Base-by-base conservation (phyloP, 1,140 invertebrate genomes). In the Nylanderia fulva region DNA sequence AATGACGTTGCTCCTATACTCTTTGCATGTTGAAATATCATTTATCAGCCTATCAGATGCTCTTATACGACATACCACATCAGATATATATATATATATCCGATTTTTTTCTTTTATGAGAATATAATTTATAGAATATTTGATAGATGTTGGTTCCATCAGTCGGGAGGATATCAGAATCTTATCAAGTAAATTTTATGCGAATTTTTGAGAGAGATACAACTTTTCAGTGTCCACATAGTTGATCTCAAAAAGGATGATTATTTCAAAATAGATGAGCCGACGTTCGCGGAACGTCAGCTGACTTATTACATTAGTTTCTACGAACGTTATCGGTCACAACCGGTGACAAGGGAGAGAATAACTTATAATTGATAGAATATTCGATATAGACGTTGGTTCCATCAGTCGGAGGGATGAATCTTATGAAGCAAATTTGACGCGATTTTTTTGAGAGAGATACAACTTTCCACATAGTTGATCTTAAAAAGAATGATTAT, bases 271-370 rank as follows among this genome's bases (percentile, higher is more conserved):
- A 68, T 29, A 36, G 56, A 52, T 63, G 60, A 77, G 24, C 13
- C 13, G 29, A n/a, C 29, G 33, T 68, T 39, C 29, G n/a, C 21
- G 27, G 27, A 52, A 64, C 24, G 24, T 45, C 52, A 52, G 33
- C 8, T 36, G 54, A 13, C 66, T 82, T 4, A 36, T 39, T 69
- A 68, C 9, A 13, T 27, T 48, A 13, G 33, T 15, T 48, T 56
- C 63, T 21, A 42, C 7, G 58, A 60, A 42, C 39, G 48, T 72
- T 71, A 72, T 42, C 77, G 66, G 66, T 82, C 52, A 60, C 45
- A 48, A 48, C 45, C 13, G n/a, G n/a, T n/a, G 45, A 48, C 1
- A 33, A 82, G 27, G 64, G 71, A 72, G 66, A 48, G 63, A 42
- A 61, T n/a, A 36, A 68, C 61, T 52, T 68, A 54, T 15, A 11